Evolutionary conservation across 2,888 invertebrate genomes (phyloP), one percentile per base, ranked within the genome.

Genomic region (Metacarcinus magister): DNA sequence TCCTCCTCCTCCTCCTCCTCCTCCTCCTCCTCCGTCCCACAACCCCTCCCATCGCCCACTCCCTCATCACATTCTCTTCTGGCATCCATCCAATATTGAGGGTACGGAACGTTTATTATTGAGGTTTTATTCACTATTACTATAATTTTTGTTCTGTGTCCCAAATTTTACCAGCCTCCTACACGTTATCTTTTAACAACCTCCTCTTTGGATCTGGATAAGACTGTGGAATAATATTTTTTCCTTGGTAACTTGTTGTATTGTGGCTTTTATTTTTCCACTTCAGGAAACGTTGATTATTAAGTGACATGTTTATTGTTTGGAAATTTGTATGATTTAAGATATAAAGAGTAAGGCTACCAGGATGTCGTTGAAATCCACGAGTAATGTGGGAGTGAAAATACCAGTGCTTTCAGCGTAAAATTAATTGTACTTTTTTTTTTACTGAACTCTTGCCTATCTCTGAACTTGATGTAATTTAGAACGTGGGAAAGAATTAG

Each of bases 51-150:
- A 10, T 75, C 75, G 75, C 3, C 75, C 28, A 10, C 75, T 75
- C 75, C 75, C 75, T 75, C 28, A 10, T 28, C 75, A 28, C 75
- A 39, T 87, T 39, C 87, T 87, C 87, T 16, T 32, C 23, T 87
- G 87, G 87, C 87, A 28, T 87, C 87, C 39, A 39, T 87, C 87
- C 87, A 87, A 16, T 87, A 87, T 87, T 87, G 87, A 87, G 87
- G 87, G 39, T 87, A 39, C 75, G 13, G 39, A 32, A 39, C 39
- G 87, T 87, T 39, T 87, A 87, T 87, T 87, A 87, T 87, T 87
- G 39, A 87, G 32, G 32, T 87, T 87, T 87, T 39, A 87, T 87
- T 87, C 39, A 87, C 10, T 87, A 87, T 87, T 87, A 87, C 87
- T 87, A 87, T 87, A 13, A 87, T 87, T 87, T 39, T 32, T 39